Evolutionary conservation across 2,113 vertebrate species (phyloP), one percentile per base, ranked within the genome.

Genomic region (Eulacestoma nigropectus): DNA sequence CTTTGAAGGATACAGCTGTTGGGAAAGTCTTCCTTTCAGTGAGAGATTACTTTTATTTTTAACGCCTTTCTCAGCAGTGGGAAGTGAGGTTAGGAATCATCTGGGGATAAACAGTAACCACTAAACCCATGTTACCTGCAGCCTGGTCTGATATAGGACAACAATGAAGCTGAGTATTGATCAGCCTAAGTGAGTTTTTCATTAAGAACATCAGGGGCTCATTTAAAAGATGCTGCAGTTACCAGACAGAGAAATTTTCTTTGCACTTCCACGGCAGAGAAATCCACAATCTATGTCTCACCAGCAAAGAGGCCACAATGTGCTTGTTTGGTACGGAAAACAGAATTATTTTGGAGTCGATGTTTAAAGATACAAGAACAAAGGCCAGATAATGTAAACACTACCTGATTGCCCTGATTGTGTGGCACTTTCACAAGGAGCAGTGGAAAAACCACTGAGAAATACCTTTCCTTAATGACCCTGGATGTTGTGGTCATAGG

Each of bases 1-100:
- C 84, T 96, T 93, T 94, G 93, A 96, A 96, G 82, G 47, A 94
- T 96, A 84, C 84, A 92, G 90, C 90, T 95, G 84, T 90, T 96
- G 95, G 79, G 83, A 97, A 97, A 95, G 85, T 57, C 55, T 94
- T 93, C 72, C 78, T 82, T 93, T 90, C 92, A 94, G 22, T 53
- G 30, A 68, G 95, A 88, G 73, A 77, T 84, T 87, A 82, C 25
- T 79, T 95, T 95, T 82, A 88, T 95, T 97, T 96, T 97, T 97
- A 91, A 92, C 22, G 29, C 81, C 96, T 95, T 92, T 96, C 96
- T 96, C 83, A 95, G 62, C 67, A 84, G 67, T 56, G 83, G 69
- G 93, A 92, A 93, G 90, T 53, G 81, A 37, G 59, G 33, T 76
- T 84, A 76, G 62, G 84, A 83, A 91, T 85, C 22, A 11, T 18